Evolutionary conservation across 35 echinoderm and acorn worm genomes (phyloP).

Genomic region (Lytechinus variegatus): DNA sequence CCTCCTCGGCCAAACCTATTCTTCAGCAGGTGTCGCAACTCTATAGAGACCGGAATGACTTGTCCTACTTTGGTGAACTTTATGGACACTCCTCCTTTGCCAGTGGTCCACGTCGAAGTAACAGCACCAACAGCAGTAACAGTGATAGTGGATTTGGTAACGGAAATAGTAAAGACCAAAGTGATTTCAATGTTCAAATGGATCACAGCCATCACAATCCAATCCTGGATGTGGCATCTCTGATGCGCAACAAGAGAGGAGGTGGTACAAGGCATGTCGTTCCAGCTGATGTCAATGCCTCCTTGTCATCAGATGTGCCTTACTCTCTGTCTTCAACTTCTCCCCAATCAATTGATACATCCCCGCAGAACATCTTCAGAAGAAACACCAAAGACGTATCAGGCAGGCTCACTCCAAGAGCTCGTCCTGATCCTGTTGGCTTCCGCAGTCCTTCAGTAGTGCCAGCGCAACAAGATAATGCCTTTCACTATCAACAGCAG

Average conservation of each 20-base stretch:
- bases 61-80: conserved; percentile 75
- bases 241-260: conserved; percentile 72
- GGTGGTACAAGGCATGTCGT: conserved; percentile 54
- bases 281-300: conserved; percentile 64
- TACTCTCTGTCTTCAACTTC: conserved; percentile 73
- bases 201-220: conserved; percentile 29
- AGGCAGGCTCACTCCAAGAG: conserved; percentile 80
- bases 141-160: conserved; percentile 99
- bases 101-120: conserved; percentile 67
- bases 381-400: conserved; percentile 40
- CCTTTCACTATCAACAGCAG: neutral
- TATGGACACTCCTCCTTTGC: conserved; percentile 77
- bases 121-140: conserved; percentile 93
- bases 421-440: conserved; percentile 84
- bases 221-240: conserved; percentile 84
- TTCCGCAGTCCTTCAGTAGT: conserved; percentile 56
- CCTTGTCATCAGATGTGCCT: conserved; percentile 65
- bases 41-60: conserved; percentile 64
- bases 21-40: conserved; percentile 77
- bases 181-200: conserved; percentile 58
- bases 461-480: neutral
- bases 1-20: conserved; percentile 73
- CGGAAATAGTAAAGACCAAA: conserved; percentile 61
- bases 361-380: conserved; percentile 30
- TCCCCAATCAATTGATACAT: conserved; percentile 50